Percentiles rank a stretch among this genome's conserved stretches.
phyloP scores from a whole-genome alignment of 2,888 invertebrate genomes.

The Erebia epiphron region DNA sequence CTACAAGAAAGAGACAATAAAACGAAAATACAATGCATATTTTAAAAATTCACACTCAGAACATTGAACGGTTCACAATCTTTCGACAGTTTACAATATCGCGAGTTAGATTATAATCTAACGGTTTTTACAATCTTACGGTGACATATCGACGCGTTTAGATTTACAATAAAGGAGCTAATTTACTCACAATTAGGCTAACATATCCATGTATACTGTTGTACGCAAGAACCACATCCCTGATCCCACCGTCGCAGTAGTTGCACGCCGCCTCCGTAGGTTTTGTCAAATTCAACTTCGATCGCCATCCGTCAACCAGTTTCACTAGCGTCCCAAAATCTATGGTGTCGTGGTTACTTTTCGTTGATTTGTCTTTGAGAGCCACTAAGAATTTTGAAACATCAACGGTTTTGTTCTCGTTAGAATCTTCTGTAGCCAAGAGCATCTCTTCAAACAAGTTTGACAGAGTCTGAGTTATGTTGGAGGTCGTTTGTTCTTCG shows the following conservation, averaged over 20 bases:
- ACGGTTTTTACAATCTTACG: too few relatives aligned
- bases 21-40: too few relatives aligned
- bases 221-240: constrained; percentile 85
- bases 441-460: constrained; percentile 73
- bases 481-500: constrained; percentile 55
- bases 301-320: constrained; percentile 67
- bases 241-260: constrained; percentile 84
- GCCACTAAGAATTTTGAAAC: constrained; percentile 64
- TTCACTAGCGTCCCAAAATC: constrained; percentile 72
- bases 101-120: too few relatives aligned
- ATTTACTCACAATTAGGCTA: constrained; percentile 87
- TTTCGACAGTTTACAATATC: too few relatives aligned
- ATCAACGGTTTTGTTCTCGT: constrained; percentile 63
- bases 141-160: too few relatives aligned
- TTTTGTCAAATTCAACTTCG: constrained; percentile 64
- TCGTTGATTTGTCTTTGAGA: constrained; percentile 60
- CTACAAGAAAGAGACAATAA: too few relatives aligned
- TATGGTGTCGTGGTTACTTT: constrained; percentile 59
- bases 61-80: too few relatives aligned
- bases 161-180: background rate
- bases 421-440: constrained; percentile 58
- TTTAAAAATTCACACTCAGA: too few relatives aligned
- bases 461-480: constrained; percentile 70
- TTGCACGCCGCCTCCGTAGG: constrained; percentile 60
- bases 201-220: constrained; percentile 91